These are phyloP conservation scores for Chrysotoxum bicinctum DNA, from an alignment of 2,888 invertebrate genomes.

Conservation along the genomic window DNA sequence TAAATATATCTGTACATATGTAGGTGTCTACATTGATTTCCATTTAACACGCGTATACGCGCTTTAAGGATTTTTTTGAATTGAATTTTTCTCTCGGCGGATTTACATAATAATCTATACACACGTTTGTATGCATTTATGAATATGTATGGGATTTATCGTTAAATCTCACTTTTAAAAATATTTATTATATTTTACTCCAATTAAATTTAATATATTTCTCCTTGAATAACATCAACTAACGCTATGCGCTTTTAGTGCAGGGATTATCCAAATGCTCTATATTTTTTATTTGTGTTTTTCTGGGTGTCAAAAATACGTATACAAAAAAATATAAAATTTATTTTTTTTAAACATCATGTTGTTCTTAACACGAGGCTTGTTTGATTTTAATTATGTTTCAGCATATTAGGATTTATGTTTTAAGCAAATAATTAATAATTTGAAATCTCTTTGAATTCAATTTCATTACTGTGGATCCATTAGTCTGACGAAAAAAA, in stretches of 20 bases:
- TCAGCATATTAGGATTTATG: not conserved
- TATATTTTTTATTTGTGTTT: too few relatives aligned
- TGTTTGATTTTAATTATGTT: not conserved
- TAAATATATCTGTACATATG: not conserved
- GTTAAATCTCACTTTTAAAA: constrained; percentile 7
- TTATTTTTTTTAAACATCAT: not conserved
- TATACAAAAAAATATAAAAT: not conserved
- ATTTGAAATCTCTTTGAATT: not conserved
- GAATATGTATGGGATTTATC: constrained; percentile 23
- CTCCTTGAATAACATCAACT: not conserved
- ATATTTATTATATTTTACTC: constrained; percentile 12
- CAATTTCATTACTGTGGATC: not conserved
- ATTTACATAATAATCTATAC: not conserved
- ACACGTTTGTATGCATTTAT: not conserved
- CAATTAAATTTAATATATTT: constrained; percentile 16
- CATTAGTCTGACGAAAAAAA: not conserved
- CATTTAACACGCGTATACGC: constrained; percentile 8
- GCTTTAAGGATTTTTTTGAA: not conserved
- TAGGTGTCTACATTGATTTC: not conserved
- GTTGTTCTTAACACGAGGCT: not conserved
- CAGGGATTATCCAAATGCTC: too few relatives aligned
- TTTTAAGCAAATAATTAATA: not conserved
- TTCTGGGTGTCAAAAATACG: not conserved
- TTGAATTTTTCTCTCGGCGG: not conserved
- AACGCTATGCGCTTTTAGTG: too few relatives aligned